Evolutionary conservation across 2,888 invertebrate genomes (phyloP).

Genomic region (Cremastobaeus sp.): DNA sequence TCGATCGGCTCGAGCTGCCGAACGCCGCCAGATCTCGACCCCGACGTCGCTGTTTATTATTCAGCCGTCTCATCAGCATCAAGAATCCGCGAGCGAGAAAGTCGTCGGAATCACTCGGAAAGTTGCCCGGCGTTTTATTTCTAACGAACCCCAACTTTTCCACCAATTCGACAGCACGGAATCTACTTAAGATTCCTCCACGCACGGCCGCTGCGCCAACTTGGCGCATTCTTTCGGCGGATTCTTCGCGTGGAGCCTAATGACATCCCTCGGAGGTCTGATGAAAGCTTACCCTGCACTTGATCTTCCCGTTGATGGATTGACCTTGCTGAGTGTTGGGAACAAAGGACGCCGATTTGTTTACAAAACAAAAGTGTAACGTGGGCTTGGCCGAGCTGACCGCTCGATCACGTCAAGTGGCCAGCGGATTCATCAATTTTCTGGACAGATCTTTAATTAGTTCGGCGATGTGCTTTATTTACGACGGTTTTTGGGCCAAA

Average conservation of each 20-base stretch:
- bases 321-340: constrained; percentile 20
- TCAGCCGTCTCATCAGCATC: too few relatives aligned
- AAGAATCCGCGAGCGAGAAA: too few relatives aligned
- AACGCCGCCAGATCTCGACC: constrained; percentile 64
- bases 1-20: constrained; percentile 61
- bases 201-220: constrained; percentile 51
- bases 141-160: constrained; percentile 60
- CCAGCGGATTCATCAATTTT: constrained; percentile 66
- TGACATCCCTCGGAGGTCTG: constrained; percentile 30
- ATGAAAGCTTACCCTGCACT: constrained; percentile 34
- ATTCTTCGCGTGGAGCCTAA: constrained; percentile 55
- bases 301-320: constrained; percentile 44
- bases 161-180: constrained; percentile 65
- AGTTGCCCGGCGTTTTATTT: constrained; percentile 16
- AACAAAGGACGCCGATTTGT: constrained; percentile 24
- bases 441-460: constrained; percentile 70
- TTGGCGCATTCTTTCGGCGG: constrained; percentile 60
- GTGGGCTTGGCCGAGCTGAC: neutral
- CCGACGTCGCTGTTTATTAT: constrained; percentile 48
- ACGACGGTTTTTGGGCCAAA: constrained; percentile 62
- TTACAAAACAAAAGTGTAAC: constrained; percentile 19
- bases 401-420: constrained; percentile 7
- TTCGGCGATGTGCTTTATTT: constrained; percentile 71
- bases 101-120: too few relatives aligned
- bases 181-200: constrained; percentile 66